Base-by-base conservation (phyloP, 2,797 vertebrate genomes). In the Triplophysa bombifrons region DNA sequence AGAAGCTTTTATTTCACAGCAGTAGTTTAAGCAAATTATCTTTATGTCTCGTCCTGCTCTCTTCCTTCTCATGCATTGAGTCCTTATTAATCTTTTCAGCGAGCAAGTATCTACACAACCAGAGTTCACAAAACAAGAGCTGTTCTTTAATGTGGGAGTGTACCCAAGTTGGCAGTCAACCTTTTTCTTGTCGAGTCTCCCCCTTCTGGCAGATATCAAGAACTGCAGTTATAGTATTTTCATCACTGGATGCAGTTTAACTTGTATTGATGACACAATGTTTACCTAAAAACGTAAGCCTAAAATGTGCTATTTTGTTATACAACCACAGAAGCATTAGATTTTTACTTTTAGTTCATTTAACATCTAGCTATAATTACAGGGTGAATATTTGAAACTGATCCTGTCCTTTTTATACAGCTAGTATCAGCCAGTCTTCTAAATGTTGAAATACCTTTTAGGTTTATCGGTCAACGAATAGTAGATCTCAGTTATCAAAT, bases 101-200 rank as follows among this genome's bases (percentile, higher is more conserved):
- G 46, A 46, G 63, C 55, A 11, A 9, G 34, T 44, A 55, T 44
- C 50, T 19, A 55, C 13, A 41, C 50, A 11, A 41, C 41, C 10
- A 38, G 34, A 38, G 34, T 38, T 38, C 34, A 38, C 34, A 38
- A 38, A 38, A 17, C 25, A 68, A 25, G 27, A 27, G 16, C 9
- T 34, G 25, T 63, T 17, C 44, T 63, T 58, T 41, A 66, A 69
- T 56, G 12, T 55, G n/a, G 13, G 41, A 72, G 61, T 34, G 22
- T 12, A 58, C 3, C 19, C 46, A 51, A 3, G 5, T 1, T 19
- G 14, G 3, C 16, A 41, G 20, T 22, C 4, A 20, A 38, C 12
- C 30, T n/a, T 61, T 80, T 22, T 30, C 72, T 76, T 50, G 6
- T 72, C 65, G 34, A 74, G 76, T 61, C 74, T 72, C 83, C 81